phyloP scores from a whole-genome alignment of 2,113 vertebrate genomes.

The Plectropomus leopardus region DNA sequence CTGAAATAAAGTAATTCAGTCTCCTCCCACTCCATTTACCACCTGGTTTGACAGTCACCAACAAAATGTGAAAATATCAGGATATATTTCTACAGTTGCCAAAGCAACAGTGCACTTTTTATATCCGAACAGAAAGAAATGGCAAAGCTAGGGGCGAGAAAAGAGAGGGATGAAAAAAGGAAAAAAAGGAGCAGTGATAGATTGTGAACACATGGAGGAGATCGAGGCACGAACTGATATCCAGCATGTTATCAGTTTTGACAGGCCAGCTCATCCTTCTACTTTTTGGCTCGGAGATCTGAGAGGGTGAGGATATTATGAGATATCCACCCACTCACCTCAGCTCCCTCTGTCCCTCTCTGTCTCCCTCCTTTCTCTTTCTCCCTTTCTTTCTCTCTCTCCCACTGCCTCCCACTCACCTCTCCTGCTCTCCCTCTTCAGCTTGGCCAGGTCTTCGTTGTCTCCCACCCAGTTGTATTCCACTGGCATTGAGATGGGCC shows the following conservation, averaged over 20 bases:
- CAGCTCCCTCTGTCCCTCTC: constrained; percentile 67
- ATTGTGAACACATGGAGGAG: constrained; percentile 69
- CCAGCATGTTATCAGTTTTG: constrained; percentile 76
- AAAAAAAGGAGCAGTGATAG: constrained; percentile 50
- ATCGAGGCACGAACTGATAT: constrained; percentile 65
- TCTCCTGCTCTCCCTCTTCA: constrained; percentile 98
- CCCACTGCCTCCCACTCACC: constrained; percentile 89
- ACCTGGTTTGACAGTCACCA: constrained; percentile 60
- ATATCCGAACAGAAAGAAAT: constrained; percentile 65
- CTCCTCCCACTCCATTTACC: constrained; percentile 71
- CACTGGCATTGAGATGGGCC: constrained; percentile 99
- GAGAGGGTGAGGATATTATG: constrained; percentile 77
- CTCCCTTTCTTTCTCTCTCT: constrained; percentile 56
- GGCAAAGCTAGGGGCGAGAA: constrained; percentile 42
- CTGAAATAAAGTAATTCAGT: constrained; percentile 66
- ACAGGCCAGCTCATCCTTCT: constrained; percentile 76
- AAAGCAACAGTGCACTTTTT: constrained; percentile 81
- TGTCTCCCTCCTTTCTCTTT: constrained; percentile 53
- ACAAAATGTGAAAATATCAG: constrained; percentile 69
- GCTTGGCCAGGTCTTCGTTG: constrained; percentile 96
- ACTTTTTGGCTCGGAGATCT: constrained; percentile 72
- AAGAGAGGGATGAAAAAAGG: constrained; percentile 52
- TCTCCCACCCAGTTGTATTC: constrained; percentile 99
- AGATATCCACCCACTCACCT: constrained; percentile 77
- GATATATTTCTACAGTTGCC: constrained; percentile 78